Percentiles rank a stretch among this genome's conserved stretches.
Conservation (phyloP, 2,888 invertebrate genomes). For the Frankliniella intonsa region DNA sequence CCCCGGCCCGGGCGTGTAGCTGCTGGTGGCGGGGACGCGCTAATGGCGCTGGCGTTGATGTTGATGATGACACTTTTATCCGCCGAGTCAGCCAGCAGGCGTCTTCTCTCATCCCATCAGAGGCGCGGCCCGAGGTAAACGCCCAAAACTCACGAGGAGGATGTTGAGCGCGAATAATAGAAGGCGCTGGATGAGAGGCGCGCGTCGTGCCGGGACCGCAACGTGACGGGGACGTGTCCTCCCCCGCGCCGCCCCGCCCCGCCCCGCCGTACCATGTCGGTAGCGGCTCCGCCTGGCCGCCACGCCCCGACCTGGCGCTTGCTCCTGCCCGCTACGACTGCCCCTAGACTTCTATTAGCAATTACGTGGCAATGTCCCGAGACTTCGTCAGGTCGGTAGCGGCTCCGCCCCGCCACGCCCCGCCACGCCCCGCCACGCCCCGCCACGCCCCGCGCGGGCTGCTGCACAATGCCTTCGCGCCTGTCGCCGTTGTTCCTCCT, state of each 20-base stretch:
- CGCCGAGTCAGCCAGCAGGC: no score
- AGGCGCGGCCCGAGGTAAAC: background rate
- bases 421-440: background rate
- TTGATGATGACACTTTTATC: no score
- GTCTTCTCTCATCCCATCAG: no score
- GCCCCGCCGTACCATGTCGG: background rate
- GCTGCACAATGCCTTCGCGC: background rate
- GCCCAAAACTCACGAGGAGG: background rate
- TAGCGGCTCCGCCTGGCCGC: no score
- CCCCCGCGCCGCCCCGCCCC: background rate
- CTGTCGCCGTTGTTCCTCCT: background rate
- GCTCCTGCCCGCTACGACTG: background rate
- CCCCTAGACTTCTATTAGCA: background rate
- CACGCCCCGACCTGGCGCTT: no score
- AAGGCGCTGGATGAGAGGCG: background rate
- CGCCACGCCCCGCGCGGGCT: background rate
- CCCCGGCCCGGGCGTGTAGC: no score
- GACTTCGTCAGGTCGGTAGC: background rate
- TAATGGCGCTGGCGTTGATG: no score
- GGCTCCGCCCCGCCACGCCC: background rate
- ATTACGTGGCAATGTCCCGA: background rate
- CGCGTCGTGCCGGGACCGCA: background rate
- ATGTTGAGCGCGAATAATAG: background rate
- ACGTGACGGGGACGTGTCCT: background rate
- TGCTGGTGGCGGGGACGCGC: no score